phyloP scores from a whole-genome alignment of 2,113 vertebrate genomes.

The Trachemys scripta region DNA sequence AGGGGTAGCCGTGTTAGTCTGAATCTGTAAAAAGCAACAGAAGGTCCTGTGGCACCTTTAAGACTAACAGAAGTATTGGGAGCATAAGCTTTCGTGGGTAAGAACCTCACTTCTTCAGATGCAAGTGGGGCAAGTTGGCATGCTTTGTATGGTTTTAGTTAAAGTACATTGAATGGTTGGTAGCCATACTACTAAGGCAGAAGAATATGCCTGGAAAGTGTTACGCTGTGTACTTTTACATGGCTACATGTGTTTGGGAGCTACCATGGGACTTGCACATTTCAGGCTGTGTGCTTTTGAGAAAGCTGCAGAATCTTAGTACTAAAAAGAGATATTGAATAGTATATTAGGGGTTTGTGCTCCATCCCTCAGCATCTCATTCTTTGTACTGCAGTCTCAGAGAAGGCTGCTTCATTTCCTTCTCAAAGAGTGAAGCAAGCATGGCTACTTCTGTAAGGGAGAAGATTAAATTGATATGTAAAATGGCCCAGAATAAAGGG shows the following conservation, averaged over 20 bases:
- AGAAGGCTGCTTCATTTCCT: not conserved
- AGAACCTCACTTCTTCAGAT: no score
- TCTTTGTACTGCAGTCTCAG: not conserved
- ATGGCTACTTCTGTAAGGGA: not conserved
- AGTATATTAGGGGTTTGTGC: not conserved
- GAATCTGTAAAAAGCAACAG: no score
- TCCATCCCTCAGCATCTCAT: not conserved
- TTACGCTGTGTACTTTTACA: not conserved
- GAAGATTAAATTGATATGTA: not conserved
- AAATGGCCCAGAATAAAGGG: not conserved
- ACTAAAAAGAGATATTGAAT: not conserved
- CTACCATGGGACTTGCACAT: not conserved
- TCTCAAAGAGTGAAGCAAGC: not conserved
- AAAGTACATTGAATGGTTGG: not conserved
- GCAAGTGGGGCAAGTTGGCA: not conserved
- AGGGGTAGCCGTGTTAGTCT: no score
- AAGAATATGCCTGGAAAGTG: not conserved
- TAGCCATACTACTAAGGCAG: not conserved
- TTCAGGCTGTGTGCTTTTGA: not conserved
- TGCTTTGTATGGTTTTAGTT: not conserved
- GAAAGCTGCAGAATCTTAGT: not conserved
- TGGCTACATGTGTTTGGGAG: not conserved
- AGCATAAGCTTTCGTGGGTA: no score
- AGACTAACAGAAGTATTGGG: no score
- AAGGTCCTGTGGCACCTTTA: no score